These are phyloP conservation scores for Ifrita kowaldi DNA, from an alignment of 2,113 vertebrate species.

Conservation along the genomic window DNA sequence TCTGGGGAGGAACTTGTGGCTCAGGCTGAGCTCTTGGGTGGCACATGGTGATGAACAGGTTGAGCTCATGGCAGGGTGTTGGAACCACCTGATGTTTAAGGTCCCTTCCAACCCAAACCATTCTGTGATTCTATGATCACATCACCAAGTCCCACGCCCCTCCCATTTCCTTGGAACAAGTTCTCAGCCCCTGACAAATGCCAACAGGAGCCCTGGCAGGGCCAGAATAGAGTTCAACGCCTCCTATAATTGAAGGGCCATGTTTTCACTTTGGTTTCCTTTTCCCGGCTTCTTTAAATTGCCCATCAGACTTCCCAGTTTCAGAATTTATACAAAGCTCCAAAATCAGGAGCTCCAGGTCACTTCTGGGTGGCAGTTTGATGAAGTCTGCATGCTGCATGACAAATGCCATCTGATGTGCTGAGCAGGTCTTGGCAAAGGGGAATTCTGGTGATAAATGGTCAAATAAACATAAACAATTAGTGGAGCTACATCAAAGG, in stretches of 20 bases:
- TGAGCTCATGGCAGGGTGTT: background rate
- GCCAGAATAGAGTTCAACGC: background rate
- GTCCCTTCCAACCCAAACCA: background rate
- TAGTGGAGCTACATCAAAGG: background rate
- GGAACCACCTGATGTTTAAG: background rate
- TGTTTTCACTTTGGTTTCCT: background rate
- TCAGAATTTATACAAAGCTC: background rate
- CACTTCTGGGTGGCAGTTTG: background rate
- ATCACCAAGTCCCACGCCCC: background rate
- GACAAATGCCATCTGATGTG: background rate
- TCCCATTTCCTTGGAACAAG: background rate
- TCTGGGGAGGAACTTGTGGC: background rate
- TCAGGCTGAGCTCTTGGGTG: background rate
- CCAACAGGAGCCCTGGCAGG: background rate
- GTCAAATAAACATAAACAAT: slow-evolving; percentile 18
- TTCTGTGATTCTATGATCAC: background rate
- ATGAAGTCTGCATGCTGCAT: background rate
- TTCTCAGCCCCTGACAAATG: background rate
- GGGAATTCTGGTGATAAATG: background rate
- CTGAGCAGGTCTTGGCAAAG: background rate
- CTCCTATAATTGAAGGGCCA: background rate
- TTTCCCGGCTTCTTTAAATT: background rate
- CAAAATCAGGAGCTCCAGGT: background rate
- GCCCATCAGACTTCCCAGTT: background rate
- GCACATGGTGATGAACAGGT: background rate